Conservation (phyloP, 2,113 vertebrate species). For the Phainopepla nitens region DNA sequence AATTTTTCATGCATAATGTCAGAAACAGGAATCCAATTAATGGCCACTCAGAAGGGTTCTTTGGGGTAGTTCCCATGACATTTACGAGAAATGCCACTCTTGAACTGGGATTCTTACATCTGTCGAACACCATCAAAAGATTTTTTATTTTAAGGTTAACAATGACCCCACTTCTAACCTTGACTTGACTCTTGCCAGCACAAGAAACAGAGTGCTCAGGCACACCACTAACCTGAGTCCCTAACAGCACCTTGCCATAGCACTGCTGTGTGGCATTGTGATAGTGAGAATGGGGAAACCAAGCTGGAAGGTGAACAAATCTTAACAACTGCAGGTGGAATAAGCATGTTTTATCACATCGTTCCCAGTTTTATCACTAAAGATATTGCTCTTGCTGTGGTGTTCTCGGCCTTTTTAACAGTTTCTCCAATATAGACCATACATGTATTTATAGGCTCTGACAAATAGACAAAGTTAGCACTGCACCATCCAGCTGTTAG, state of each 20-base stretch:
- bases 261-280: background rate
- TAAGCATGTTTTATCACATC: background rate
- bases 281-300: background rate
- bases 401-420: background rate
- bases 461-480: background rate
- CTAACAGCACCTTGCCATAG: background rate
- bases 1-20: background rate
- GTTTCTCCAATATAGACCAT: background rate
- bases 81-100: background rate
- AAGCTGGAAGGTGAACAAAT: background rate
- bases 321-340: background rate
- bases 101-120: background rate
- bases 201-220: background rate
- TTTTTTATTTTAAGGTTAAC: background rate
- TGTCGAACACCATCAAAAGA: rapidly evolving
- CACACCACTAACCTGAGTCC: background rate
- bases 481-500: background rate
- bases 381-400: background rate
- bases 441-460: background rate
- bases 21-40: background rate
- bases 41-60: background rate
- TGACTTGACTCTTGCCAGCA: background rate
- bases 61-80: background rate
- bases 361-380: background rate
- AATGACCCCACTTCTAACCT: background rate